Percentiles rank a stretch among this genome's conserved stretches.
These are phyloP conservation scores for Phthorimaea operculella DNA, from an alignment of 1,140 invertebrate genomes.

Conservation along the genomic window DNA sequence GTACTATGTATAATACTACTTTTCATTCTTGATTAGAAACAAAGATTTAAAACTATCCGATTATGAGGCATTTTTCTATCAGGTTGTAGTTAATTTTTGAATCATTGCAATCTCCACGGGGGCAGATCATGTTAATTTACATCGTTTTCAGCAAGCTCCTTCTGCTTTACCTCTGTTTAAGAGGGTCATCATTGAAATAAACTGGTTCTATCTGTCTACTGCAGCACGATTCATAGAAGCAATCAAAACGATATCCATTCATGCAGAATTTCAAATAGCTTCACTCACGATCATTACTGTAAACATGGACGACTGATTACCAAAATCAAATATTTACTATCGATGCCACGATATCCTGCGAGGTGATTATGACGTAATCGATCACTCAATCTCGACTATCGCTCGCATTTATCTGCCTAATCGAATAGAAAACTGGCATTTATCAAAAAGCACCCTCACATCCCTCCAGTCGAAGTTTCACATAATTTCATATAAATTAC, in stretches of 20 bases:
- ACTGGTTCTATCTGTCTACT: too few species aligned
- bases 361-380: conserved; percentile 30
- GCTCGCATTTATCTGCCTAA: conserved; percentile 41
- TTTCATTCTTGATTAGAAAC: too few species aligned
- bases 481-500: conserved; percentile 60
- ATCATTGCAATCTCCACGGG: too few species aligned
- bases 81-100: too few species aligned
- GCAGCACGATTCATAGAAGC: too few species aligned
- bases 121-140: too few species aligned
- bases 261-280: conserved; percentile 9
- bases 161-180: too few species aligned
- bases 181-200: too few species aligned
- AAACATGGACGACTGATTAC: conserved; percentile 9
- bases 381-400: conserved; percentile 45
- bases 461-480: conserved; percentile 29
- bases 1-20: too few species aligned
- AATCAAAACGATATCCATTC: background rate
- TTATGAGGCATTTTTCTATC: too few species aligned
- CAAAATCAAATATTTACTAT: conserved; percentile 13
- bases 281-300: background rate
- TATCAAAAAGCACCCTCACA: conserved; percentile 33
- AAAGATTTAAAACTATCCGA: too few species aligned
- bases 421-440: conserved; percentile 51
- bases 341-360: conserved; percentile 15
- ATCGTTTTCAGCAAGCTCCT: too few species aligned